A percentile compares a stretch with the other conserved stretches of the same genome.
These are phyloP conservation scores for Xestia c-nigrum DNA, from an alignment of 2,888 invertebrate species.

Conservation along the genomic window DNA sequence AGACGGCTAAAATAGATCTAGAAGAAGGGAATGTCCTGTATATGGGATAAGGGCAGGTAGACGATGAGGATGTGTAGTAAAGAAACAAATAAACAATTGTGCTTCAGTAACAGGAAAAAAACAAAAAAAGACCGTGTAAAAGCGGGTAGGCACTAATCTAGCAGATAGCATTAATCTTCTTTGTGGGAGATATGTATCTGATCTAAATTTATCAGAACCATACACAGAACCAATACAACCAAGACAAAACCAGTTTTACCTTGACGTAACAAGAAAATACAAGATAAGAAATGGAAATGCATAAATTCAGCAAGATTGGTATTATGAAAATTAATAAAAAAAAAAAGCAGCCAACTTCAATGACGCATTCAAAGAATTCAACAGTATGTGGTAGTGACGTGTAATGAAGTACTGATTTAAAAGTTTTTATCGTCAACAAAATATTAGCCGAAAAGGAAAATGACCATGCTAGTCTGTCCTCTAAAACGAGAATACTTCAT, in stretches of 20 bases:
- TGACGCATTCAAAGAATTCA: neutral
- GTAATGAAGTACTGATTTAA: neutral
- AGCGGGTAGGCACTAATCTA: neutral
- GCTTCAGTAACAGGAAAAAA: slow-evolving; percentile 13
- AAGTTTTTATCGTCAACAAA: slow-evolving; percentile 10
- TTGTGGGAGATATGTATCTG: slow-evolving; percentile 3
- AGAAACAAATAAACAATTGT: neutral
- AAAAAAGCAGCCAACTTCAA: neutral
- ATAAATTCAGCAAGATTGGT: slow-evolving; percentile 14
- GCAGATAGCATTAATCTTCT: slow-evolving; percentile 30
- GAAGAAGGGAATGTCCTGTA: neutral
- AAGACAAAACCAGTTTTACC: slow-evolving; percentile 15
- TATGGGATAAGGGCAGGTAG: neutral
- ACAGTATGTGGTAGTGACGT: neutral
- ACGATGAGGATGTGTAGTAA: neutral
- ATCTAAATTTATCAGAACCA: slow-evolving; percentile 6
- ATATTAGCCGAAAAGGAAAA: slow-evolving; percentile 1
- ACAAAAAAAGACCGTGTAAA: neutral
- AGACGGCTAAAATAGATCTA: neutral
- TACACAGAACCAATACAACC: neutral
- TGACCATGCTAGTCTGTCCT: slow-evolving; percentile 1
- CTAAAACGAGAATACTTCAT: neutral
- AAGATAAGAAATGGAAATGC: neutral
- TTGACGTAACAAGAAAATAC: slow-evolving; percentile 10
- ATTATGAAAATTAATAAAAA: neutral